Evolutionary conservation across 1,140 invertebrate species (phyloP).

Genomic region (Halictus rubicundus): DNA sequence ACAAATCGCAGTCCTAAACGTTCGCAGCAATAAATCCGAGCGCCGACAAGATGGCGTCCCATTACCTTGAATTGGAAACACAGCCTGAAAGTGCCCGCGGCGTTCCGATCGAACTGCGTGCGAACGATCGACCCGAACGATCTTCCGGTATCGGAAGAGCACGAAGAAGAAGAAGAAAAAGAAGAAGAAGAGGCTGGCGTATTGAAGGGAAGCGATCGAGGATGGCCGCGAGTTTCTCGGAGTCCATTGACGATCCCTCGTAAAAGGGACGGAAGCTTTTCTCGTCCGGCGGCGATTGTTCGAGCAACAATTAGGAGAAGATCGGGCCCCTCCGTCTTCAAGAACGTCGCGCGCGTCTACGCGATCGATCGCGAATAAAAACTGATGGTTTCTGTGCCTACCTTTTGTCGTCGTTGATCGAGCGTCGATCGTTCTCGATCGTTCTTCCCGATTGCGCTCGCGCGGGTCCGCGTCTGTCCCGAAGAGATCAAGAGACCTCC

Average conservation of each 20-base stretch:
- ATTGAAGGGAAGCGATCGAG: not conserved
- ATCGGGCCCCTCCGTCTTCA: not conserved
- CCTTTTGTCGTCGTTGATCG: constrained; percentile 54
- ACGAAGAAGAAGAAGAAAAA: no score
- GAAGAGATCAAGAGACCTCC: not conserved
- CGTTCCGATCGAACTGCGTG: no score
- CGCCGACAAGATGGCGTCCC: no score
- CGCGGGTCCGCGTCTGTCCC: constrained; percentile 1
- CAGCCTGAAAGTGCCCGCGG: no score
- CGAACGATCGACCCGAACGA: no score
- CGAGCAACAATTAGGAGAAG: constrained; percentile 30
- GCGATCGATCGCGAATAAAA: constrained; percentile 44
- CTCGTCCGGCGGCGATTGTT: not conserved
- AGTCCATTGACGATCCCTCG: not conserved
- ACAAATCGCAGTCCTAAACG: no score
- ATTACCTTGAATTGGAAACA: no score
- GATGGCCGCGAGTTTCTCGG: not conserved
- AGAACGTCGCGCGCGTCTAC: not conserved
- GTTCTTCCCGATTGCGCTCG: constrained; percentile 21
- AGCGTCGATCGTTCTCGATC: not conserved
- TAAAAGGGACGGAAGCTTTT: constrained; percentile 8
- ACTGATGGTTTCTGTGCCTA: constrained; percentile 57
- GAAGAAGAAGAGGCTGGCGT: not conserved
- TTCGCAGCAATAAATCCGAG: no score
- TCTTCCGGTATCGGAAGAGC: no score